A percentile compares a stretch with the other conserved stretches of the same genome.
Conservation (phyloP, 2,797 vertebrate genomes). For the Agapornis canus region DNA sequence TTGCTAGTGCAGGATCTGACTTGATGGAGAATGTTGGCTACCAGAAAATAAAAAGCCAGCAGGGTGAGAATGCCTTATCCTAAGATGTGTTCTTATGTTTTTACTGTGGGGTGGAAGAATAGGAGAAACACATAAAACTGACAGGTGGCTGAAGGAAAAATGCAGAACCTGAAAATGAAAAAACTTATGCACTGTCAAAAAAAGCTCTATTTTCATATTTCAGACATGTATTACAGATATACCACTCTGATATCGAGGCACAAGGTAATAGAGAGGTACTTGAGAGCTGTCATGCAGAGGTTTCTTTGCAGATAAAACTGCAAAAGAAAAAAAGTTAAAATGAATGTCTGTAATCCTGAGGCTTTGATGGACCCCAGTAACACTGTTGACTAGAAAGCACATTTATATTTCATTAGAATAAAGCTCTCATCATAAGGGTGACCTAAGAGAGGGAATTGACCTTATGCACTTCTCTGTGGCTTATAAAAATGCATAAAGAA, state of each 20-base stretch:
- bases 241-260: rapidly evolving
- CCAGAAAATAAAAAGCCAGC: neutral
- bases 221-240: neutral
- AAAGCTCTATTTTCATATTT: neutral
- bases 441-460: neutral
- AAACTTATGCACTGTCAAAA: neutral
- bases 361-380: neutral
- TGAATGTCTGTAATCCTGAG: neutral
- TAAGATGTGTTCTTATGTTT: neutral
- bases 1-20: neutral
- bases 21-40: neutral
- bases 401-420: constrained; percentile 23
- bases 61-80: neutral
- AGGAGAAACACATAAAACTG: neutral
- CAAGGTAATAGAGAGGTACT: neutral
- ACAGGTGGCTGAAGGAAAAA: neutral
- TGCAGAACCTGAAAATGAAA: neutral
- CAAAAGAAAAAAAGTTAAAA: neutral
- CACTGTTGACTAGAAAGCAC: neutral
- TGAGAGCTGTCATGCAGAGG: neutral
- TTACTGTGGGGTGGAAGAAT: neutral
- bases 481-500: constrained; percentile 4
- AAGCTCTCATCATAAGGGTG: neutral
- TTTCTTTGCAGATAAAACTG: neutral
- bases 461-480: neutral